Base-by-base conservation (phyloP, 2,113 vertebrate species). In the Chlamydotis undulata region DNA sequence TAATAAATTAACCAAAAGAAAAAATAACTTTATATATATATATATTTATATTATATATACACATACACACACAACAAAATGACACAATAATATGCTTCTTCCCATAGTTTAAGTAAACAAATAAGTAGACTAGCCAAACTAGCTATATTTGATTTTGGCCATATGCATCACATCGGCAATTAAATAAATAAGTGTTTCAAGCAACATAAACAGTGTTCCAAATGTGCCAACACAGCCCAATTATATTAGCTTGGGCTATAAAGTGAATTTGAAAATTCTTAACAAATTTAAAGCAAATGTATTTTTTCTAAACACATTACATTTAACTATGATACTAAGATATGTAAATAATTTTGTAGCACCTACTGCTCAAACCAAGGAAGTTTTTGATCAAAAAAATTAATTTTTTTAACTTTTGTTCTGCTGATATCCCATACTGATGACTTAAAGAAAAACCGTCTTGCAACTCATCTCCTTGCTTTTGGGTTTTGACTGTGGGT, bases 91-190 rank as follows among this genome's bases (percentile, higher is more conserved):
- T 99, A 99, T 98, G 99, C 99, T 99, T 99, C 98, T 99, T 98
- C 98, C 98, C 98, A 98, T 98, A 98, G 98, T 98, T 99, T 99
- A 99, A 99, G 99, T 99, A 99, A 99, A 99, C 99, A 99, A 99
- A 99, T 99, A 99, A 99, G 99, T 99, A 99, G 99, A 99, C 99
- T 99, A 99, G 99, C 99, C 98, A 99, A 99, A 99, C 99, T 99
- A 99, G 99, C 99, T 99, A 99, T 99, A 99, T 99, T 99, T 99
- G 99, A 99, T 99, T 99, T 99, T 98, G 99, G 99, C 99, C 99
- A 99, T 98, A 99, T 99, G 99, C 99, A 99, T 99, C 98, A 99
- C 99, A 99, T 99, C 98, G 98, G 99, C 99, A 98, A 99, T 98
- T 98, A 99, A 99, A 99, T 98, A 98, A 98, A 98, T 98, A 98